Evolutionary conservation across 2,888 invertebrate species (phyloP), one percentile per base, ranked within the genome.

Genomic region (Melanophora roralis): DNA sequence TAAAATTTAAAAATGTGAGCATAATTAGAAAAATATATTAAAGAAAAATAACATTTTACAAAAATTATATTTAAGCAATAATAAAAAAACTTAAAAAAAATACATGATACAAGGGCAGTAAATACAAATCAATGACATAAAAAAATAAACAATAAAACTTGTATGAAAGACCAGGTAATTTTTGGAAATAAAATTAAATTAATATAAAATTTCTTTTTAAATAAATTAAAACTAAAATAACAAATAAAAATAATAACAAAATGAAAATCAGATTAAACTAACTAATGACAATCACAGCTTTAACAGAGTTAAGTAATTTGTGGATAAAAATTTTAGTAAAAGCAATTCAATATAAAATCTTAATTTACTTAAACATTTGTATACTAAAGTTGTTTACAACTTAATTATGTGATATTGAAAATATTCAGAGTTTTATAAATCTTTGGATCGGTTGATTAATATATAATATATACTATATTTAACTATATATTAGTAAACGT

Each of bases 251-350:
- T 12, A 32, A 19, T 19, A 51, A n/a, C 55, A 34, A 57, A n/a
- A 53, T 47, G 34, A 60, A 60, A 74, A 40, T 19, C 45, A 67
- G 47, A 67, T 53, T 51, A 53, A 43, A 53, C 57, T 67, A 43
- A 57, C 49, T 19, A 60, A 76, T 76, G 80, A 80, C 80, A 80
- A 80, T 80, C 80, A 80, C 76, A 80, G 76, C 38, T 68, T 34
- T 23, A 49, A 40, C n/a, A n/a, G n/a, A n/a, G n/a, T n/a, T n/a
- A n/a, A n/a, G n/a, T n/a, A n/a, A 45, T 32, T 74, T 57, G 1
- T 49, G 51, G 43, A 55, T 57, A 62, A 68, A 38, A 51, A 16
- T 67, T 27, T 60, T 69, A 59, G n/a, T 16, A 32, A n/a, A n/a
- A n/a, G n/a, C n/a, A n/a, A n/a, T n/a, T n/a, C n/a, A n/a, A n/a